Base-by-base conservation (phyloP, 2,888 invertebrate species). In the Hirtodrosophila confusa region DNA sequence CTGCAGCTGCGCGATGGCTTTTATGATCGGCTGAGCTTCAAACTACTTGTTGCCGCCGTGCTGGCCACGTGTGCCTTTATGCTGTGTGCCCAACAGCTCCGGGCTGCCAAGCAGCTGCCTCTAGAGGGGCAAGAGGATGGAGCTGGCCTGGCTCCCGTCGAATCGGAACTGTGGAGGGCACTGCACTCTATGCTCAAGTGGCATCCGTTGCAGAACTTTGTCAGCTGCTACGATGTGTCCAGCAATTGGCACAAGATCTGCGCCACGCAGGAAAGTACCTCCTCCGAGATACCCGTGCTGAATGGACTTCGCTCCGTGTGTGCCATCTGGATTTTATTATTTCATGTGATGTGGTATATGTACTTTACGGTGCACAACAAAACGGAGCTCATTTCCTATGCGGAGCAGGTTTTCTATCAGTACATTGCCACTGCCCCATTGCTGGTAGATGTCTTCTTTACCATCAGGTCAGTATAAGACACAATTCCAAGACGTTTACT, bases 281-380 rank as follows among this genome's bases (percentile, higher is more conserved):
- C 89, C 4, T 75, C 80, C n/a, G 88, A 90, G 12, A 91, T 92
- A 29, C 91, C 91, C 0, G 75, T 91, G 5, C 89, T 92, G 36
- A 91, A 92, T 80, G 92, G 92, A 2, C 60, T 92, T 3, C 86
- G 92, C 36, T 91, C 91, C 0, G 77, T 92, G 4, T 90, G 90
- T 9, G 90, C 91, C 44, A 66, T 91, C 9, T 90, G 90, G 86
- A 90, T 92, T 48, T 78, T 92, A 41, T 51, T 89, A 0, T 92
- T 92, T 48, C 92, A 92, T 73, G 89, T 92, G 8, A 63, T 89
- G 11, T 92, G 92, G 92, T 92, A 85, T 65, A 91, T 90, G 90
- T 91, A 91, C 69, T 92, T 90, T 11, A 90, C 91, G 0, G 90
- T 91, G 0, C 86, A 91, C 60, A 92, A 92, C 77, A 90, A 91